Conservation (phyloP, 2,113 vertebrate genomes). For the Oncorhynchus clarkii region DNA sequence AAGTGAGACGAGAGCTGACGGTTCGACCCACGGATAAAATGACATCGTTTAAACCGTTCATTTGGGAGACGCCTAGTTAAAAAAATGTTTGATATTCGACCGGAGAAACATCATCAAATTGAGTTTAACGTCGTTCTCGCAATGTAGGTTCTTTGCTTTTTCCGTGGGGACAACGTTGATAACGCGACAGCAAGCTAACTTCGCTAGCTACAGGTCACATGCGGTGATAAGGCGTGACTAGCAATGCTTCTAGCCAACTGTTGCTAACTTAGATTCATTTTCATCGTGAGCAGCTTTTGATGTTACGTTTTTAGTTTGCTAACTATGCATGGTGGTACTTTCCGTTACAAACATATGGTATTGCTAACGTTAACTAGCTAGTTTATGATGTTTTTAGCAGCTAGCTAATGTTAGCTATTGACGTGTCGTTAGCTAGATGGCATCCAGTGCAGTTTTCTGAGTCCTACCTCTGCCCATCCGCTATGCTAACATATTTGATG, state of each 20-base stretch:
- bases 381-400: too few species aligned
- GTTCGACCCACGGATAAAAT: conserved; percentile 55
- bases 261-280: background rate
- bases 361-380: too few species aligned
- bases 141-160: conserved; percentile 56
- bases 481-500: too few species aligned
- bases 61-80: conserved; percentile 61
- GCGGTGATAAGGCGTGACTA: background rate
- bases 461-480: too few species aligned
- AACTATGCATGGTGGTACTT: too few species aligned
- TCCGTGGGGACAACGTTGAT: conserved; percentile 9
- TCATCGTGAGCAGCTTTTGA: background rate
- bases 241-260: background rate
- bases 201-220: background rate
- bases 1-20: conserved; percentile 38
- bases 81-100: conserved; percentile 69
- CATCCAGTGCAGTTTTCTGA: too few species aligned
- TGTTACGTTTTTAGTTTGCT: too few species aligned
- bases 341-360: too few species aligned
- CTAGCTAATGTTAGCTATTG: too few species aligned
- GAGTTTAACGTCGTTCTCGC: conserved; percentile 49
- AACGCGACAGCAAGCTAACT: background rate
- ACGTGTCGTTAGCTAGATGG: too few species aligned
- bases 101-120: conserved; percentile 51
- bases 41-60: conserved; percentile 49